Evolutionary conservation across 2,113 vertebrate genomes (phyloP), one percentile per base, ranked within the genome.

Genomic region (Cottus gobio): DNA sequence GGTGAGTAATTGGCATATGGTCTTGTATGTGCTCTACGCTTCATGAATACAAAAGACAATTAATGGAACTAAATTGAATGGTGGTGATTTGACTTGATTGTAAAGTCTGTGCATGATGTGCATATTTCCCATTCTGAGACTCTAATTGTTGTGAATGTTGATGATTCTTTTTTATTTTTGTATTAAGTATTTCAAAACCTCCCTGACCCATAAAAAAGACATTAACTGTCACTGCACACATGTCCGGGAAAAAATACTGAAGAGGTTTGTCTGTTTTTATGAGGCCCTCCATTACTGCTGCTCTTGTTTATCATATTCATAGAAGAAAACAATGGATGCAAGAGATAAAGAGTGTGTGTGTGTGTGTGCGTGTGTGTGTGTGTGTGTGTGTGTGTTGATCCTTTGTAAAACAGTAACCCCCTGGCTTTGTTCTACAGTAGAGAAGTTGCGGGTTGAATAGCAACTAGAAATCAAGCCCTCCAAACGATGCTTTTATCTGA

Each of bases 361-460:
- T 54, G 52, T 67, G 56, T 24, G 48, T 60, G 73, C 58, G 62
- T 54, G 52, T 63, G 46, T 26, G 71, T 67, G 63, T 8, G 24
- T 64, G 74, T 50, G 56, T 58, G 71, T 39, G 11, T n/a, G 70
- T 70, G 71, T 80, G 77, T 77, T 16, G 20, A 79, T 83, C 66
- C 37, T 81, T 77, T 85, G 76, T 82, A 62, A 84, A 87, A 84
- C 64, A 67, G 60, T 74, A 70, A 76, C 72, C 88, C 77, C 22
- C 70, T 74, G 84, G 84, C 87, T 83, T 90, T 88, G 84, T 82
- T 90, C 56, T 76, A 67, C 50, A 85, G 62, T 65, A 24, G 68
- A 87, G 79, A 86, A 78, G 79, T 73, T 86, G 69, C 63, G 42
- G 73, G 87, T 84, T 89, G 90, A 92, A 93, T 91, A 92, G 89